Evolutionary conservation across 2,888 invertebrate species (phyloP).

Genomic region (Heteromyza rotundicornis): DNA sequence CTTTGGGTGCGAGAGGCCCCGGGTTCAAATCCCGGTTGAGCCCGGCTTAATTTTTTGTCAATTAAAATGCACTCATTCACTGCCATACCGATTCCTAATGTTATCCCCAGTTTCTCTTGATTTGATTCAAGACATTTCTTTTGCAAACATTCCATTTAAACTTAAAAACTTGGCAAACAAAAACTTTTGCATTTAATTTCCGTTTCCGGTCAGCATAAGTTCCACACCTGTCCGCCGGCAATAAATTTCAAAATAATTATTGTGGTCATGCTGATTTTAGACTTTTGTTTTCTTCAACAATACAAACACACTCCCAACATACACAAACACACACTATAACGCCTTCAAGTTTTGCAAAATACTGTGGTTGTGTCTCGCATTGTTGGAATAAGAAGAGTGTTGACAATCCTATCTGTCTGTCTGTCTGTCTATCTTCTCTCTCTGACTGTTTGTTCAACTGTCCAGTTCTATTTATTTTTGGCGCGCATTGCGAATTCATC

Average conservation of each 20-base stretch:
- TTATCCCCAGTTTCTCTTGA: not conserved
- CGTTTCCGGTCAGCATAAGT: conserved; percentile 4
- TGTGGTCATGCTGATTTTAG: conserved; percentile 12
- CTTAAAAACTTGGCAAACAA: not conserved
- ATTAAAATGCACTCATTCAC: not conserved
- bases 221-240: not conserved
- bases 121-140: not conserved
- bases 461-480: conserved; percentile 1
- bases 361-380: not conserved
- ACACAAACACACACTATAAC: conserved; percentile 1
- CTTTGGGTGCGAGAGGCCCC: conserved; percentile 71
- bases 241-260: conserved; percentile 12
- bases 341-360: too few relatives aligned
- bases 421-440: not conserved
- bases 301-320: too few relatives aligned
- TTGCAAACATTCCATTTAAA: too few relatives aligned
- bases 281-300: conserved; percentile 11
- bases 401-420: too few relatives aligned
- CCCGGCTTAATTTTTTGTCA: conserved; percentile 47
- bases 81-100: not conserved
- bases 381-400: too few relatives aligned
- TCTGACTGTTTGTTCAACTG: not conserved
- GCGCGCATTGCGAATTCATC: conserved; percentile 9
- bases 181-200: conserved; percentile 12
- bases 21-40: conserved; percentile 70